Conservation (phyloP, 2,888 invertebrate genomes). For the Callosobruchus maculatus region DNA sequence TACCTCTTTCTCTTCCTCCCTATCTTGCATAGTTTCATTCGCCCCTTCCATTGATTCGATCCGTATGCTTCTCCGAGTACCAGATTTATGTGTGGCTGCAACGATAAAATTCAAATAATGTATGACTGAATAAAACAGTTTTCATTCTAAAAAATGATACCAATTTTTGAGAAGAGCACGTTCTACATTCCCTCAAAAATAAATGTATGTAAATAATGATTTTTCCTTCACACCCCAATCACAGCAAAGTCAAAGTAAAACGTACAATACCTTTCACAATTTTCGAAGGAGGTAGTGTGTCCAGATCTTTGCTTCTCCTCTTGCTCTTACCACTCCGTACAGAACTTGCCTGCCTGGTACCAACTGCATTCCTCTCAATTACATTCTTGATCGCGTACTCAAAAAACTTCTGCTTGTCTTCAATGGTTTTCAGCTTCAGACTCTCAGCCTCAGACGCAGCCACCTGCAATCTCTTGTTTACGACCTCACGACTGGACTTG, state of each 20-base stretch:
- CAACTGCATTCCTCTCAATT: neutral
- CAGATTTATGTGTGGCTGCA: neutral
- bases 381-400: neutral
- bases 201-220: no score
- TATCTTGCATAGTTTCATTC: neutral
- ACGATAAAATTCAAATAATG: neutral
- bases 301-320: neutral
- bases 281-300: neutral
- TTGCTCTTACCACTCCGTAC: neutral
- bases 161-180: no score
- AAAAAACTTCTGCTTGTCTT: slow-evolving; percentile 57
- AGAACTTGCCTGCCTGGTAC: neutral
- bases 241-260: no score
- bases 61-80: neutral
- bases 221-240: no score
- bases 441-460: slow-evolving; percentile 75
- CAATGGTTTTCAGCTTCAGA: slow-evolving; percentile 55
- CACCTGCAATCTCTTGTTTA: slow-evolving; percentile 56
- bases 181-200: no score
- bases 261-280: neutral
- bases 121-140: no score
- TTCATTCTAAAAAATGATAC: no score
- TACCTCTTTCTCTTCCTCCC: neutral
- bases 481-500: neutral
- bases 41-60: neutral